phyloP scores from a whole-genome alignment of 2,888 invertebrate species.

The Lycocerus yunnanus region DNA sequence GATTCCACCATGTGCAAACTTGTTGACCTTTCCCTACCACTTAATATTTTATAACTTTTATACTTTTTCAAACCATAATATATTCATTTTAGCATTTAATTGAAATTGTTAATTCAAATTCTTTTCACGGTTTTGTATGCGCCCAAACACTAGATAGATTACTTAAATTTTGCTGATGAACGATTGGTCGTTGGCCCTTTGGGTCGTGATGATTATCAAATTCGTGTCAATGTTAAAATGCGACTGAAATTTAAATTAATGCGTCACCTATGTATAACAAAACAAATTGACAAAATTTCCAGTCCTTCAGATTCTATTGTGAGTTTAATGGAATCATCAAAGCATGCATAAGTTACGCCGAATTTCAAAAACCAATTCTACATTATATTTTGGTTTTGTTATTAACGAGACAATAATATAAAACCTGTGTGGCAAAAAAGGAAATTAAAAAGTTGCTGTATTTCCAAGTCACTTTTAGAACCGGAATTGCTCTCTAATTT shows the following conservation, averaged over 20 bases:
- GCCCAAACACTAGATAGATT: not conserved
- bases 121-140: not conserved
- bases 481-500: not conserved
- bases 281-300: not conserved
- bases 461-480: not conserved
- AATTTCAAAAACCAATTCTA: no score
- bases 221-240: not conserved
- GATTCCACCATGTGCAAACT: conserved; percentile 39
- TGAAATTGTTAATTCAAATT: not conserved
- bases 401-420: not conserved
- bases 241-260: not conserved
- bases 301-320: not conserved
- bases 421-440: not conserved
- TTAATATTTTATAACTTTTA: conserved; percentile 5
- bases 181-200: not conserved
- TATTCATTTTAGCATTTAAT: not conserved
- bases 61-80: not conserved
- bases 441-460: not conserved
- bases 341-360: not conserved
- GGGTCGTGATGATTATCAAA: not conserved
- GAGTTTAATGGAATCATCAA: not conserved
- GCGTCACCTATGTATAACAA: not conserved
- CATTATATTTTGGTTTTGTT: no score
- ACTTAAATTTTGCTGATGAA: not conserved
- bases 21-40: conserved; percentile 42